Conservation (phyloP, 1,140 invertebrate species). For the Drosophila rufa region DNA sequence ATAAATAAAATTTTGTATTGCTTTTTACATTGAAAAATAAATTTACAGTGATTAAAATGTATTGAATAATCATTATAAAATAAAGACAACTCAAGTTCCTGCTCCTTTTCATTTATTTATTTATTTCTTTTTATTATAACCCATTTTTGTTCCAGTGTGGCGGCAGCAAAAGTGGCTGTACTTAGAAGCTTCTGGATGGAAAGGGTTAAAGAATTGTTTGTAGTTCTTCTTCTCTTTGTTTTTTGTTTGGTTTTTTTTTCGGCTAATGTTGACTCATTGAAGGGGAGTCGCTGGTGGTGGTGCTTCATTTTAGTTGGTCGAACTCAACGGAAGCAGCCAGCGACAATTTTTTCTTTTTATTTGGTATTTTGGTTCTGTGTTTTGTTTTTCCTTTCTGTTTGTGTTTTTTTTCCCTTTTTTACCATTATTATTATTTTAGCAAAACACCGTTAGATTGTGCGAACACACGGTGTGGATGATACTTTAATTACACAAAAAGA, state of each 20-base stretch:
- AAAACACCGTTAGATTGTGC: constrained; percentile 79
- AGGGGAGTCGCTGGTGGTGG: constrained; percentile 23
- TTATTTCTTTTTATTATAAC: background rate
- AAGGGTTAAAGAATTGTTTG: constrained; percentile 6
- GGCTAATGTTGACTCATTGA: constrained; percentile 57
- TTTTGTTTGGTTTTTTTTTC: constrained; percentile 15
- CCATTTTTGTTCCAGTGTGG: background rate
- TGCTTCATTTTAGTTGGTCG: constrained; percentile 40
- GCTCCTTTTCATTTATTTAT: background rate
- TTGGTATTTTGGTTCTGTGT: constrained; percentile 29
- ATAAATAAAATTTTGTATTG: no score
- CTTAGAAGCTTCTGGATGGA: background rate
- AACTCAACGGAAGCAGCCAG: constrained; percentile 68
- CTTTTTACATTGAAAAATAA: no score
- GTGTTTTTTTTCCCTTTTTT: constrained; percentile 24
- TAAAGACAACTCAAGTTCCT: no score
- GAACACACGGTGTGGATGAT: constrained; percentile 80
- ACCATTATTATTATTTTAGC: constrained; percentile 73
- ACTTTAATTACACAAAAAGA: constrained; percentile 69
- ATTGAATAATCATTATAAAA: no score
- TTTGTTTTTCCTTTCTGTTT: constrained; percentile 25
- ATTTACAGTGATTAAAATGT: no score
- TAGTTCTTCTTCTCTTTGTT: background rate
- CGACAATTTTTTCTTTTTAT: constrained; percentile 44
- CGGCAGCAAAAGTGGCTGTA: background rate